Evolutionary conservation across 2,113 vertebrate genomes (phyloP).

Genomic region (Beaufortia kweichowensis): DNA sequence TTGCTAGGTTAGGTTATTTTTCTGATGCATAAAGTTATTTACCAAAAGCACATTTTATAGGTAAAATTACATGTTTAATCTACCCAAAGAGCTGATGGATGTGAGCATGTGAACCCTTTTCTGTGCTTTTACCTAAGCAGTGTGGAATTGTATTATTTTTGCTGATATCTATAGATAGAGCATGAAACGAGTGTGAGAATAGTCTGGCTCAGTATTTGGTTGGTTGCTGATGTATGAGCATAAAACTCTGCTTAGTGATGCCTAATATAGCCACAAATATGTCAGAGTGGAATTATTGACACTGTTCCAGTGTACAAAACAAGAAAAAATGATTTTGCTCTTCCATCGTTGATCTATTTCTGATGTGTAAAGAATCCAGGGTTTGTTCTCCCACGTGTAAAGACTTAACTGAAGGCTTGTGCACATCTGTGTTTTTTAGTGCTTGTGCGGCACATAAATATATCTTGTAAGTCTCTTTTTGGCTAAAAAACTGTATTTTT

Average conservation of each 20-base stretch:
- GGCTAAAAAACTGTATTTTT: background rate
- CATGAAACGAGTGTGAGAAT: constrained; percentile 23
- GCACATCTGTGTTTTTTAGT: constrained; percentile 34
- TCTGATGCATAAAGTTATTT: no score
- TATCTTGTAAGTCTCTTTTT: constrained; percentile 20
- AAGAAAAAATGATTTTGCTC: background rate
- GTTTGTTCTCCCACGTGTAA: background rate
- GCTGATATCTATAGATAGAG: constrained; percentile 45
- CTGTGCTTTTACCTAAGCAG: constrained; percentile 28
- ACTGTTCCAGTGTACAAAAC: background rate
- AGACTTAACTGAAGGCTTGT: background rate
- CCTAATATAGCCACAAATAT: constrained; percentile 21
- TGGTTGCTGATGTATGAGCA: constrained; percentile 5
- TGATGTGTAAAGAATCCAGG: constrained; percentile 5
- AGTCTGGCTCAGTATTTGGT: background rate
- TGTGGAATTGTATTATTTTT: constrained; percentile 40
- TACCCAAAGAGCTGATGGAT: no score
- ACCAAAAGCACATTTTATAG: no score
- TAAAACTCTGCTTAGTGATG: background rate
- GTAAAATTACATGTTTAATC: no score
- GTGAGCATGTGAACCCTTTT: no score
- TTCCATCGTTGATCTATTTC: constrained; percentile 25
- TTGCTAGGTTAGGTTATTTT: no score
- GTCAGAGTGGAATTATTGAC: background rate
- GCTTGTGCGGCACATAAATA: constrained; percentile 1